phyloP scores from a whole-genome alignment of 1,140 invertebrate species.

The Carcinoscorpius rotundicauda region DNA sequence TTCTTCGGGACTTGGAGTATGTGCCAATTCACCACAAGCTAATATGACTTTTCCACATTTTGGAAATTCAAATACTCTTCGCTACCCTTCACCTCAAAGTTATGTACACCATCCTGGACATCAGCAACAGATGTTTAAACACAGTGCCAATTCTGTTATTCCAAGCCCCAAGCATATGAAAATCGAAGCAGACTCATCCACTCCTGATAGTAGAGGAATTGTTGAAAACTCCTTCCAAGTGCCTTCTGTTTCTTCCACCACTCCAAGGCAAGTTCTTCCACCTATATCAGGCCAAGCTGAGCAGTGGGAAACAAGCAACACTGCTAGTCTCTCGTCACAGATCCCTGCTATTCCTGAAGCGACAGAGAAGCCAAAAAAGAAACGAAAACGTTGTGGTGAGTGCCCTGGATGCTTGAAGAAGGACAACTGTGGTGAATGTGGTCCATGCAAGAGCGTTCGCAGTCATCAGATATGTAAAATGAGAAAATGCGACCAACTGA shows the following conservation, averaged over 20 bases:
- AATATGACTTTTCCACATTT: background rate
- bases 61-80: background rate
- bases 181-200: slow-evolving; percentile 13
- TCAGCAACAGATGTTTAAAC: background rate
- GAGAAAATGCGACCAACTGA: slow-evolving; percentile 58
- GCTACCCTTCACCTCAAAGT: background rate
- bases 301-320: background rate
- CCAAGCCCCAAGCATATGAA: slow-evolving; percentile 16
- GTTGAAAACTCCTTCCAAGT: slow-evolving; percentile 25
- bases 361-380: slow-evolving; percentile 59
- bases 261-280: slow-evolving; percentile 13
- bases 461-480: slow-evolving; percentile 94
- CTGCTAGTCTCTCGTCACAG: background rate
- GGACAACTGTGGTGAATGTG: slow-evolving; percentile 90
- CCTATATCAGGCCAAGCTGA: background rate
- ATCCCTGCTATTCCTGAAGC: background rate
- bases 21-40: no score
- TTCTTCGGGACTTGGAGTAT: background rate
- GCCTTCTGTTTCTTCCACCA: slow-evolving; percentile 25
- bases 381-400: slow-evolving; percentile 83
- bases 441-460: slow-evolving; percentile 59
- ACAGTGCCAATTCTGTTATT: background rate
- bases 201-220: slow-evolving; percentile 14
- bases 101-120: background rate
- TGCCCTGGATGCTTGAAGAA: slow-evolving; percentile 87